Evolutionary conservation across 2,888 invertebrate species (phyloP).

Genomic region (Acleris cristana): DNA sequence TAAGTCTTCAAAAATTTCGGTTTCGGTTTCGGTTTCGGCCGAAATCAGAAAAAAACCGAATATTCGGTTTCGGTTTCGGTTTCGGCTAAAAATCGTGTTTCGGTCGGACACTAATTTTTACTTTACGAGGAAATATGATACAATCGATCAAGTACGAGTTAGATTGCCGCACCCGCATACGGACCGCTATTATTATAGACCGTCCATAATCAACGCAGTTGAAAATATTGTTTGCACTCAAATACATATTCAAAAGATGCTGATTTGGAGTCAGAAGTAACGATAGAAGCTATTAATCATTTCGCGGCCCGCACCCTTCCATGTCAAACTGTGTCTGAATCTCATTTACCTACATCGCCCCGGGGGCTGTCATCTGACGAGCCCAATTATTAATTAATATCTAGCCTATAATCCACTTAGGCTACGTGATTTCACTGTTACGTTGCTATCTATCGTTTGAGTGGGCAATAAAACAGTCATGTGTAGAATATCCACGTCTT

Average conservation of each 20-base stretch:
- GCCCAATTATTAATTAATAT: slow-evolving; percentile 12
- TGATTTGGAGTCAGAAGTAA: slow-evolving; percentile 2
- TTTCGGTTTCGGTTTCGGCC: no score
- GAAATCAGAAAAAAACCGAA: no score
- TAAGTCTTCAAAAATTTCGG: no score
- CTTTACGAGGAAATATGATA: no score
- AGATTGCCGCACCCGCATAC: no score
- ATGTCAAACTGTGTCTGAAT: slow-evolving; percentile 18
- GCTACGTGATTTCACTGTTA: neutral
- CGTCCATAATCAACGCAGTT: no score
- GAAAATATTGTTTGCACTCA: neutral
- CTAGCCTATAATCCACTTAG: neutral
- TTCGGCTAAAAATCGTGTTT: no score
- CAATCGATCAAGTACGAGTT: no score
- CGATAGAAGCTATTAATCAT: slow-evolving; percentile 19
- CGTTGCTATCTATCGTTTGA: neutral
- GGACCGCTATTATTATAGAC: no score
- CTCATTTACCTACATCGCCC: slow-evolving; percentile 19
- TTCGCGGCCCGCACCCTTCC: slow-evolving; percentile 7
- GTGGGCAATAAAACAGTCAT: neutral
- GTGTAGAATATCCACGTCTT: neutral
- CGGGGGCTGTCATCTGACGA: slow-evolving; percentile 17
- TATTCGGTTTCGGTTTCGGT: no score
- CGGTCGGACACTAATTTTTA: no score
- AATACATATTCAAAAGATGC: neutral